A percentile compares a stretch with the other conserved stretches of the same genome.
Conservation (phyloP, 2,797 vertebrate species). For the Diceros bicornis region DNA sequence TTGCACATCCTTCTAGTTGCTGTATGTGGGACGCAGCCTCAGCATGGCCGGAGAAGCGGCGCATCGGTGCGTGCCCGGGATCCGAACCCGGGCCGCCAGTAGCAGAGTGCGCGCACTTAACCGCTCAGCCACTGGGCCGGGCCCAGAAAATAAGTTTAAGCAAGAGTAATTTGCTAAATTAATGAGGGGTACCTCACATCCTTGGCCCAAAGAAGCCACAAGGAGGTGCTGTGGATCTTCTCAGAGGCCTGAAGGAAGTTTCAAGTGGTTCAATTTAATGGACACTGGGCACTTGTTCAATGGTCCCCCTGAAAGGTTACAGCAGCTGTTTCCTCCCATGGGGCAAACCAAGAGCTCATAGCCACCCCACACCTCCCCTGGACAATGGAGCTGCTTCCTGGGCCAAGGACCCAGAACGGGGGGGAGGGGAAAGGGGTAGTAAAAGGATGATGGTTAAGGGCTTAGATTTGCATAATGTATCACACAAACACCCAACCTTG, state of each 20-base stretch:
- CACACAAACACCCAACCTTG: background rate
- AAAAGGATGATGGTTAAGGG: too few species aligned
- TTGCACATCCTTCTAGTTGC: too few species aligned
- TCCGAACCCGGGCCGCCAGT: too few species aligned
- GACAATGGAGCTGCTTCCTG: background rate
- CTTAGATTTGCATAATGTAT: background rate
- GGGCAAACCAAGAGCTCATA: background rate
- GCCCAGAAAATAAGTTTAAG: background rate
- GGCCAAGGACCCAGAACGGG: background rate
- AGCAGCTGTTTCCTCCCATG: background rate
- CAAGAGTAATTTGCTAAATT: background rate
- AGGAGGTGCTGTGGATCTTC: background rate
- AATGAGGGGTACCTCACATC: background rate
- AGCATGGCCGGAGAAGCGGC: too few species aligned
- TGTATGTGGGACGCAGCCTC: too few species aligned
- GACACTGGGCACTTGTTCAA: background rate
- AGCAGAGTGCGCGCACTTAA: too few species aligned
- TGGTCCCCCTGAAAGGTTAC: background rate
- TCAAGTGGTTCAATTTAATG: background rate
- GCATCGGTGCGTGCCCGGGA: too few species aligned
- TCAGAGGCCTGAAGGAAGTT: background rate
- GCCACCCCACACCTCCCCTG: background rate
- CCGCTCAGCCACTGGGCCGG: too few species aligned
- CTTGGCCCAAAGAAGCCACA: background rate
- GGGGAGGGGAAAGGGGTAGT: too few species aligned